Evolutionary conservation across 2,888 invertebrate species (phyloP), one percentile per base, ranked within the genome.

Genomic region (Mimas tiliae): DNA sequence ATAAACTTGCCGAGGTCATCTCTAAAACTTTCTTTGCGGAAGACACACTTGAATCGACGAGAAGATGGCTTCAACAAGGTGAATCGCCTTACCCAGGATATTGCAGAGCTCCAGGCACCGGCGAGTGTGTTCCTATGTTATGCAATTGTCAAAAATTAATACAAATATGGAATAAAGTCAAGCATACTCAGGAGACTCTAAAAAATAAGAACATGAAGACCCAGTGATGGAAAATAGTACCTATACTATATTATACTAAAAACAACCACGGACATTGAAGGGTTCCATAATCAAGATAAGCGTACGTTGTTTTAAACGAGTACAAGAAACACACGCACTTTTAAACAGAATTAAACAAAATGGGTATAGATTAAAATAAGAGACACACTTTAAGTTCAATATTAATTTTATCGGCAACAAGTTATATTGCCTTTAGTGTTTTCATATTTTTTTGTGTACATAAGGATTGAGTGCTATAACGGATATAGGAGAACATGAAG

Each of bases 11-110:
- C 12, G 65, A 74, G n/a, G 14, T 74, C 8, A 69, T 80, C 53
- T 74, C 78, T 45, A 53, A 68, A 11, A 16, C 65, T 9, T 42
- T 53, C 1, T 58, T 19, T 42, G 69, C 72, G 11, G 63, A 68
- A 21, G 62, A 74, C 67, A 50, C 69, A 2, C 50, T 73, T 7
- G 67, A 69, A 64, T 64, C 68, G 45, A 75, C 80, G 2, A 82
- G 93, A 65, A 74, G 88, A 72, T 91, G 88, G 88, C 68, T 91
- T 4, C 85, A 79, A 45, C 72, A 65, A 14, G 79, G 80, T 1
- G 91, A 91, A 75, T 74, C 81, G 0, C 93, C 93, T 0, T 93
- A 81, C 65, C 93, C 93, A 0, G 93, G 93, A 0, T 93, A 91
- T 70, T 93, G 93, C 63, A 78, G 91, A 34, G 79, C 85, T 0